Evolutionary conservation across 2,113 vertebrate species (phyloP).

Genomic region (Desmodus rotundus): DNA sequence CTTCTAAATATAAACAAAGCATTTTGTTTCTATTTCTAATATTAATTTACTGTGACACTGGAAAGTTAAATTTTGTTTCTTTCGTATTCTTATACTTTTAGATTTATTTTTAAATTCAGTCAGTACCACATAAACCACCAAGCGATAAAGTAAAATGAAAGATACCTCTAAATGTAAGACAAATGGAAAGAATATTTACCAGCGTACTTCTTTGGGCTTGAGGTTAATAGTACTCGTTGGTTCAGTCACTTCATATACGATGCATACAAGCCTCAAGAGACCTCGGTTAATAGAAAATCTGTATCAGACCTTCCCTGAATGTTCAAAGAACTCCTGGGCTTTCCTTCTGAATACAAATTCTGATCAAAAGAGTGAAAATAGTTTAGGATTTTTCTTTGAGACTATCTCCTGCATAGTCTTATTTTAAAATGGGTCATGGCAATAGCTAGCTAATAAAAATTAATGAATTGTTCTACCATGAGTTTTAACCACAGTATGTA

Average conservation of each 20-base stretch:
- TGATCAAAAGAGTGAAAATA: background rate
- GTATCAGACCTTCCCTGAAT: background rate
- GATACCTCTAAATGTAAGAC: background rate
- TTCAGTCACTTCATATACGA: background rate
- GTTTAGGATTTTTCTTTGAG: background rate
- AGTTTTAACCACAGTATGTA: background rate
- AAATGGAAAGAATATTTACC: background rate
- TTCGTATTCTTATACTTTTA: background rate
- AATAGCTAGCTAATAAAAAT: background rate
- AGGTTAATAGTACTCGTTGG: background rate
- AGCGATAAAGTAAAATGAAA: background rate
- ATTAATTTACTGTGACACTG: background rate
- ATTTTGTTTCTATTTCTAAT: background rate
- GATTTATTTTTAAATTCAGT: background rate
- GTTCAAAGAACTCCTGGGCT: background rate
- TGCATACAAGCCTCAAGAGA: background rate
- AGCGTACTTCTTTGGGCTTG: background rate
- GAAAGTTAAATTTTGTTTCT: background rate
- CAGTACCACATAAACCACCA: background rate
- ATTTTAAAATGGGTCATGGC: background rate
- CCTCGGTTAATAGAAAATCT: background rate
- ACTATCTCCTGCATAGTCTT: background rate
- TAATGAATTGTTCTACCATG: background rate
- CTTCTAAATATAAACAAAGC: background rate
- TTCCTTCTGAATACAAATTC: background rate